Evolutionary conservation across 2,888 invertebrate genomes (phyloP).

Genomic region (Plebejus melissa): DNA sequence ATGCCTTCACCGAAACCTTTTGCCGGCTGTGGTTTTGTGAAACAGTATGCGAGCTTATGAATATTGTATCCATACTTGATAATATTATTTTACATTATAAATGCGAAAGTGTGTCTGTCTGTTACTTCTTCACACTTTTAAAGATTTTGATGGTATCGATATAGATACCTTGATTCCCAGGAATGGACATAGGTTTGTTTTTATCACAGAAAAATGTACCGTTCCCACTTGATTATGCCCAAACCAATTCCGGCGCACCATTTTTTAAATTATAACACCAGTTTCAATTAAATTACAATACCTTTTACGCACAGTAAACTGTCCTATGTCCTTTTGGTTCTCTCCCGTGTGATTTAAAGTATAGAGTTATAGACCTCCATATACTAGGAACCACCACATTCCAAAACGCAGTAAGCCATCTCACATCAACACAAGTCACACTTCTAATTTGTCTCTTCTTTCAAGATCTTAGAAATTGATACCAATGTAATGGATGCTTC

Average conservation of each 20-base stretch:
- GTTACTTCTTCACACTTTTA: no score
- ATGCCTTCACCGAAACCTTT: constrained; percentile 22
- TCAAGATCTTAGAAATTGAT: constrained; percentile 6
- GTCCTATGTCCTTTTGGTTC: neutral
- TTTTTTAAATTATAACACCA: no score
- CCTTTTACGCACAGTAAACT: no score
- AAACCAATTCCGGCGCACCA: no score
- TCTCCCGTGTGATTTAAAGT: neutral
- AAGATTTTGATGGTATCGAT: no score
- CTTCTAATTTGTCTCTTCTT: neutral
- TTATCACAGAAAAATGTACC: no score
- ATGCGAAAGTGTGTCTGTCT: no score
- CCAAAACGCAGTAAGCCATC: neutral
- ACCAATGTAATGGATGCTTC: neutral
- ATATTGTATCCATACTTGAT: neutral
- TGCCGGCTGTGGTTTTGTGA: neutral
- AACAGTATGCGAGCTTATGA: constrained; percentile 7
- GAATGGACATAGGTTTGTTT: no score
- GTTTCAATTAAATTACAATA: no score
- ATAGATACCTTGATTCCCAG: no score
- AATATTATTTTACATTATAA: neutral
- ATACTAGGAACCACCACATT: neutral
- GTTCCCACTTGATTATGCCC: no score
- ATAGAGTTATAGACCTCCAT: no score
- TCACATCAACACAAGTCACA: neutral